Percentiles rank a stretch among this genome's conserved stretches.
These are phyloP conservation scores for Hirtodrosophila histrioides DNA, from an alignment of 2,888 invertebrate species.

Conservation along the genomic window DNA sequence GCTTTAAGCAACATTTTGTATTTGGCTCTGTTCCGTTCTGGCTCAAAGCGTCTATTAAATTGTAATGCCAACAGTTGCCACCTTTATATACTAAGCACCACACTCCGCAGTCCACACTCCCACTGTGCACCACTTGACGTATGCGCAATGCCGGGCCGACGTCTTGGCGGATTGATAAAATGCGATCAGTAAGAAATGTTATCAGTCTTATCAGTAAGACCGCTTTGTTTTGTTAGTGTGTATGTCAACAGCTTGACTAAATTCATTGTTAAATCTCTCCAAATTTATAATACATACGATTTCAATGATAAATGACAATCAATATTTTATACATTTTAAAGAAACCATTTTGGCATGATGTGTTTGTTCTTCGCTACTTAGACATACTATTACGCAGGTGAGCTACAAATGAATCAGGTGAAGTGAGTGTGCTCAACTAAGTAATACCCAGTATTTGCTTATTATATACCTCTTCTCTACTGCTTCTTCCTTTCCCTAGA, in stretches of 20 bases:
- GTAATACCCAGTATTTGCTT: no score
- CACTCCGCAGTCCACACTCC: neutral
- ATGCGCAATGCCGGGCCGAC: constrained; percentile 30
- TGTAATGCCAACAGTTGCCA: constrained; percentile 15
- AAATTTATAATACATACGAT: constrained; percentile 47
- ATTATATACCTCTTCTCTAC: no score
- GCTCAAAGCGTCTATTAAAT: constrained; percentile 48
- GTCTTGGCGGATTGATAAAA: constrained; percentile 36
- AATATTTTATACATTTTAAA: constrained; percentile 9
- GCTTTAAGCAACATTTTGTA: constrained; percentile 54
- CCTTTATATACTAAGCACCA: constrained; percentile 48
- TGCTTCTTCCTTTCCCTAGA: no score
- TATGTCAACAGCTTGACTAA: constrained; percentile 44
- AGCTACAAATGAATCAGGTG: no score
- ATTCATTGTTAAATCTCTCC: constrained; percentile 54
- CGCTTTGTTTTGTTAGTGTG: constrained; percentile 23
- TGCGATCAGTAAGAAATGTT: constrained; percentile 51
- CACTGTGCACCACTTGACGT: constrained; percentile 32
- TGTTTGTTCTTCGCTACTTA: neutral
- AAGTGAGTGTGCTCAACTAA: no score
- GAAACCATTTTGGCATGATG: neutral
- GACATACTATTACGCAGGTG: neutral
- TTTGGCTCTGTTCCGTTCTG: constrained; percentile 49
- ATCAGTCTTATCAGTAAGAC: constrained; percentile 50
- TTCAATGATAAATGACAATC: constrained; percentile 30